Conservation (phyloP, 2,113 vertebrate species). For the Leucosticte australis region DNA sequence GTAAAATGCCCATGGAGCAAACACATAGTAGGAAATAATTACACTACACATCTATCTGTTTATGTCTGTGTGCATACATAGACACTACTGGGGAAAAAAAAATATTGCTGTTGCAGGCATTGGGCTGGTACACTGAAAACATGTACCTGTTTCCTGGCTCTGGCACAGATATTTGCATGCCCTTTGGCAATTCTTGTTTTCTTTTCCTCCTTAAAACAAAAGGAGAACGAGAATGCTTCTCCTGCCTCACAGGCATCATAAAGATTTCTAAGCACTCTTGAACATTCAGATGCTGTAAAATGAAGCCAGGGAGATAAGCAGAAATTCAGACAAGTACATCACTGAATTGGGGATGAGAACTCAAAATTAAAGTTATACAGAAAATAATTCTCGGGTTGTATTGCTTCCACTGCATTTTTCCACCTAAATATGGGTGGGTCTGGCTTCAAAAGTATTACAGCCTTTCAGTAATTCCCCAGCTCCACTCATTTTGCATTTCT, state of each 20-base stretch:
- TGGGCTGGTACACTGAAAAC: neutral
- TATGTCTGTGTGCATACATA: neutral
- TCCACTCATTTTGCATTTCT: neutral
- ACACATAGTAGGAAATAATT: neutral
- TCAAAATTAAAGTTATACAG: neutral
- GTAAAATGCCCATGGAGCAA: neutral
- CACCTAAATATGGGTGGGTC: neutral
- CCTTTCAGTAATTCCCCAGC: neutral
- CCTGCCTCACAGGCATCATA: neutral
- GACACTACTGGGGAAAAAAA: neutral
- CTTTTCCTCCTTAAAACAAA: conserved; percentile 1
- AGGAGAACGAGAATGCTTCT: neutral
- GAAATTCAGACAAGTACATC: neutral
- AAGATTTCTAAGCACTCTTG: neutral
- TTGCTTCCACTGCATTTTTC: neutral
- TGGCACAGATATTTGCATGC: neutral
- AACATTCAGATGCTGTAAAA: neutral
- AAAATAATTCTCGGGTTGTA: neutral
- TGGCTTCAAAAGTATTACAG: neutral
- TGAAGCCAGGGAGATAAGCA: neutral
- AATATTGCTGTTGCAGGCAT: neutral
- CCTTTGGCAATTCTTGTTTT: neutral
- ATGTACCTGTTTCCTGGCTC: neutral
- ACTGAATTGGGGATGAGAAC: neutral
- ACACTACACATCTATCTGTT: neutral